These are phyloP conservation scores for Synergus japonicus DNA, from an alignment of 2,888 invertebrate species.

Conservation along the genomic window DNA sequence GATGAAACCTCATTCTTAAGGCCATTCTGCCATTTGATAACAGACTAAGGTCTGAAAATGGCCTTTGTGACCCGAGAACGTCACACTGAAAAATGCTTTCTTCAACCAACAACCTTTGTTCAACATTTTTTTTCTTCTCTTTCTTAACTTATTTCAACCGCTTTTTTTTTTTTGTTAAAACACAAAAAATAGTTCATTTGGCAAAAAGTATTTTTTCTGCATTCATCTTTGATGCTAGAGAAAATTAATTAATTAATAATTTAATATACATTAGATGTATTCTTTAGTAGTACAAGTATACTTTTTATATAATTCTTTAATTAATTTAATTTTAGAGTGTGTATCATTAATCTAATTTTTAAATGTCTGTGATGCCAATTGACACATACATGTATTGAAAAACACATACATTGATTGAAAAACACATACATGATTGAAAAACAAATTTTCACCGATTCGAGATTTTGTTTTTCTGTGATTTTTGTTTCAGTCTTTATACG, in stretches of 20 bases:
- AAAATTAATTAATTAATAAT: neutral
- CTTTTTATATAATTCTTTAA: neutral
- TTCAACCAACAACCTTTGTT: neutral
- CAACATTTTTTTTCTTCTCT: neutral
- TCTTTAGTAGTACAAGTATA: neutral
- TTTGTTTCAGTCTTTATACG: conserved; percentile 28
- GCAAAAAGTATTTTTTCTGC: neutral
- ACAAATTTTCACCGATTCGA: conserved; percentile 4
- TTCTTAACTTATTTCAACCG: neutral
- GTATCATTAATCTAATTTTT: neutral
- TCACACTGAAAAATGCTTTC: conserved; percentile 30
- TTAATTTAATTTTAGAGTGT: neutral
- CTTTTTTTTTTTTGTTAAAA: neutral
- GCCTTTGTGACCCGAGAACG: conserved; percentile 16
- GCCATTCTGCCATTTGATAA: conserved; percentile 3
- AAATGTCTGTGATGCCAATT: neutral
- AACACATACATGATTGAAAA: neutral
- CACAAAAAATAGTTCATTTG: neutral
- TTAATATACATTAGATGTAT: neutral
- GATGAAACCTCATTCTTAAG: conserved; percentile 14
- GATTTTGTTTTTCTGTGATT: conserved; percentile 14
- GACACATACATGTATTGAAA: neutral
- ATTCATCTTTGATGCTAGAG: neutral
- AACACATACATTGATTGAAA: neutral
- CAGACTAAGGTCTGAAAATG: conserved; percentile 9